Evolutionary conservation across 2,113 vertebrate species (phyloP), one percentile per base, ranked within the genome.

Genomic region (Eira barbara): DNA sequence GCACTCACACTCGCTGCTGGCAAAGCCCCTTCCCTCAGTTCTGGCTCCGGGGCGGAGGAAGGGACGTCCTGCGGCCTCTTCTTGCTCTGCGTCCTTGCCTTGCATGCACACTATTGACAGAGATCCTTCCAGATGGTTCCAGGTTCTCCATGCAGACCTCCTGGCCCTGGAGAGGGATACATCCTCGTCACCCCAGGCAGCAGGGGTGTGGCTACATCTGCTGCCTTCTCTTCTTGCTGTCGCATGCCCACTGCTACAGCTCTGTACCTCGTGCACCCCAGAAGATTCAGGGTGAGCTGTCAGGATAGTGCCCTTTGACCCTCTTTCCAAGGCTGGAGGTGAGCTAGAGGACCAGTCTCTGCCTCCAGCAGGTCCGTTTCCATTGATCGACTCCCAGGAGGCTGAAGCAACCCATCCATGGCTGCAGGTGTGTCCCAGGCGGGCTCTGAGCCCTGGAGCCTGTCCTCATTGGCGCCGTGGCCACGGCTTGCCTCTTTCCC

Each of bases 401-500:
- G 17, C 21, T 21, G 49, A 49, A 27, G 74, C 11, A 25, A 27
- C 23, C 63, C 52, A 27, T 21, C 74, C 4, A 11, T 4, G 21
- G 65, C 23, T 36, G 23, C 12, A 5, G 42, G 31, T 9, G 4
- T 65, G 27, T 15, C n/a, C 5, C 57, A 29, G 39, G 4, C 4
- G 17, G n/a, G 63, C 45, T 67, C 59, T 4, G 9, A 45, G 55
- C 25, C 45, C 59, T 25, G 34, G 49, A 57, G 49, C 13, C 85
- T 52, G 12, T 4, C 20, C 39, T 52, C 0, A 3, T 73, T 3
- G 27, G 57, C 12, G 0, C 34, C 0, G 0, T 14, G 55, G 18
- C 42, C 20, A 34, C 0, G 0, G 13, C 13, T 6, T 13, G 29
- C 14, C 3, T 21, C 17, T 6, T 7, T 25, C 47, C 25, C 12